Conservation (phyloP, 2,113 vertebrate genomes). For the Balaeniceps rex region DNA sequence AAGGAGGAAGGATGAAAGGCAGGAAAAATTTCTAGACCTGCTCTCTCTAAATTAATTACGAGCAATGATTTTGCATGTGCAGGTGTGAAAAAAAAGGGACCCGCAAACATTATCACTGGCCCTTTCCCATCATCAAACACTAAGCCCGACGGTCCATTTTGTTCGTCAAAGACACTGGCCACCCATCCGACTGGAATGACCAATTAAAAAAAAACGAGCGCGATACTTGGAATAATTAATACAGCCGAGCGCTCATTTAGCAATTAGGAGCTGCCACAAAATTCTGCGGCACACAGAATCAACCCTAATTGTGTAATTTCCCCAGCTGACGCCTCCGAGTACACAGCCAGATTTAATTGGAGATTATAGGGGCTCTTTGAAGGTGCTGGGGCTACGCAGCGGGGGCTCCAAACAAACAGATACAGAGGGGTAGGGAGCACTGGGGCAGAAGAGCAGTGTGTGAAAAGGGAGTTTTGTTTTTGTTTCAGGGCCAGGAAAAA, state of each 20-base stretch:
- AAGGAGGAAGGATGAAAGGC: background rate
- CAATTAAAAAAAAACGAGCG: conserved; percentile 44
- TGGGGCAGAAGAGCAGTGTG: conserved; percentile 26
- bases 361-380: conserved; percentile 66
- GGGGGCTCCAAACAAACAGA: conserved; percentile 61
- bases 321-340: conserved; percentile 42
- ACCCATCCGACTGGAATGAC: conserved; percentile 50
- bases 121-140: conserved; percentile 46
- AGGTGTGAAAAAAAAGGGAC: background rate
- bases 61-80: background rate
- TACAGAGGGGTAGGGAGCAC: conserved; percentile 18
- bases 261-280: conserved; percentile 62
- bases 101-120: background rate
- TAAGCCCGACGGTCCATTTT: background rate
- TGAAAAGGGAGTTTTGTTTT: conserved; percentile 62
- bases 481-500: conserved; percentile 54
- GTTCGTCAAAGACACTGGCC: conserved; percentile 23
- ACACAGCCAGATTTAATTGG: conserved; percentile 69
- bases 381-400: conserved; percentile 30
- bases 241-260: conserved; percentile 32
- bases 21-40: background rate
- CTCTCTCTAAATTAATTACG: background rate
- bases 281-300: conserved; percentile 60
- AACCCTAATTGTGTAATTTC: conserved; percentile 66
- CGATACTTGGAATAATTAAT: conserved; percentile 58